These are phyloP conservation scores for Coreoperca whiteheadi DNA, from an alignment of 2,113 vertebrate species.

Conservation along the genomic window DNA sequence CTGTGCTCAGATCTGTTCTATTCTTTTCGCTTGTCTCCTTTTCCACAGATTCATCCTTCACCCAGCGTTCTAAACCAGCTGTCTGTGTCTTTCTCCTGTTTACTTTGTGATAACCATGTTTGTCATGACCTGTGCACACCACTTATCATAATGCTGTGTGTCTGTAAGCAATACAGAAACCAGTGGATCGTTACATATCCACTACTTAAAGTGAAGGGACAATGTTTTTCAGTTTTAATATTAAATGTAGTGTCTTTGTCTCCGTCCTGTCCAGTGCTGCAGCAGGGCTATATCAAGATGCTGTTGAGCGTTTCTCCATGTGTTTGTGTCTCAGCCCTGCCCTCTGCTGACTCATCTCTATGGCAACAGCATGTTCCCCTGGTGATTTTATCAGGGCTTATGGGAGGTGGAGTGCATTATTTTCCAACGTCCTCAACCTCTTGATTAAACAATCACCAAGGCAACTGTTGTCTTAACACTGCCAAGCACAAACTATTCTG, in stretches of 20 bases:
- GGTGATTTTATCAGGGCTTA: conserved; percentile 77
- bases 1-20: not conserved
- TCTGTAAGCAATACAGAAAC: conserved; percentile 2
- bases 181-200: not conserved
- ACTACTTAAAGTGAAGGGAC: not conserved
- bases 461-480: conserved; percentile 60
- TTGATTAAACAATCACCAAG: conserved; percentile 70
- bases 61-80: conserved; percentile 43
- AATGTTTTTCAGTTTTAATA: not conserved
- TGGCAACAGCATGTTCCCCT: conserved; percentile 75
- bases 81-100: conserved; percentile 56
- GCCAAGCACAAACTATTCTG: conserved; percentile 28
- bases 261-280: not conserved
- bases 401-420: conserved; percentile 74
- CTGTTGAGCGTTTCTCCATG: conserved; percentile 12
- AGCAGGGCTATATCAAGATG: not conserved
- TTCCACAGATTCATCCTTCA: conserved; percentile 21
- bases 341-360: conserved; percentile 75
- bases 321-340: conserved; percentile 69
- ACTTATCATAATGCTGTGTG: conserved; percentile 20
- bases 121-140: conserved; percentile 33
- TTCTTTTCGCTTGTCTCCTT: conserved; percentile 3
- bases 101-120: conserved; percentile 68
- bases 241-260: not conserved
- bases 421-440: conserved; percentile 67